These are phyloP conservation scores for Drosophila emarginata DNA, from an alignment of 2,888 invertebrate species.

Conservation along the genomic window DNA sequence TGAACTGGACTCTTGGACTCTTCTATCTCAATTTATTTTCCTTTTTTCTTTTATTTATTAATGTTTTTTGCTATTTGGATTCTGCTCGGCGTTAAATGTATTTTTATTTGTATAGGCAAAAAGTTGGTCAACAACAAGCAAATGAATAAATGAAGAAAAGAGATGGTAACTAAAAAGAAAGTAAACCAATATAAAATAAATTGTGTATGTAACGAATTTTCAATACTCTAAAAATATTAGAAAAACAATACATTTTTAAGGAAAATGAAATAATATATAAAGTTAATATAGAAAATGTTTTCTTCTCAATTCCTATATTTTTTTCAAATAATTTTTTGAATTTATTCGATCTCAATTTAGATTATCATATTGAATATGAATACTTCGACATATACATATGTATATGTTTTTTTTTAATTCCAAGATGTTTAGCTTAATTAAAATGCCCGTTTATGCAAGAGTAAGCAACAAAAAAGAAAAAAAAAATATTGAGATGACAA, in stretches of 20 bases:
- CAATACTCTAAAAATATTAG: background rate
- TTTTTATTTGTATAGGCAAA: slow-evolving; percentile 5
- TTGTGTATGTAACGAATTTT: background rate
- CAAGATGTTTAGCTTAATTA: no score
- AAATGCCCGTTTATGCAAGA: background rate
- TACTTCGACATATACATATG: no score
- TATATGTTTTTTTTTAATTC: no score
- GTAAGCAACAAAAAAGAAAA: slow-evolving; percentile 9
- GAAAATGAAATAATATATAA: no score
- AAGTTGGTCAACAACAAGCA: slow-evolving; percentile 3
- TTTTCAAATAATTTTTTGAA: no score
- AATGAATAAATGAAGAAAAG: slow-evolving; percentile 3
- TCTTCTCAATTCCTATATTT: no score
- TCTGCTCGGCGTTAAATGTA: background rate
- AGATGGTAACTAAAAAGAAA: background rate
- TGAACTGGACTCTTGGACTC: background rate
- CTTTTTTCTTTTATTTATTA: background rate
- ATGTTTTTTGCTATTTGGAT: background rate
- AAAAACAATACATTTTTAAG: no score
- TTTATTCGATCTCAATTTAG: no score
- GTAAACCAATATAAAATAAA: background rate
- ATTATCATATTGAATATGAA: no score
- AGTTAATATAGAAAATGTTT: no score
- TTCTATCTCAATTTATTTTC: background rate
- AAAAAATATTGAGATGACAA: background rate